phyloP scores from a whole-genome alignment of 2,797 vertebrate species.

The Steatocranus sp. region DNA sequence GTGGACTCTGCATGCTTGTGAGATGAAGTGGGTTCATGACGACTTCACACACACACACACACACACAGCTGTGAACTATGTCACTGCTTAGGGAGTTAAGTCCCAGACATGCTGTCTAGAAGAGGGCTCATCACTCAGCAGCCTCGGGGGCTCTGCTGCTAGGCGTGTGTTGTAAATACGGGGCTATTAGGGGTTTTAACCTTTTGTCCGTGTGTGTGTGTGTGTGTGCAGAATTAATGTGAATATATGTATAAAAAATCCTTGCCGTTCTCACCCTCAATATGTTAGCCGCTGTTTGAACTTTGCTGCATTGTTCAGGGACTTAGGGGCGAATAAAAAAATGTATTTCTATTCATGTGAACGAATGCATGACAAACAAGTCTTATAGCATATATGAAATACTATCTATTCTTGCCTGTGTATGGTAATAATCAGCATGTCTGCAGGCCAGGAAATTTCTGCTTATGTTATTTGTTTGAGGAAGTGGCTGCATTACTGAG shows the following conservation, averaged over 20 bases:
- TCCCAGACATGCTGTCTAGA: constrained; percentile 57
- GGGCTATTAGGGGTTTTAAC: not conserved
- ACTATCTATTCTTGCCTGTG: not conserved
- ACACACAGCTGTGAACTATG: constrained; percentile 2
- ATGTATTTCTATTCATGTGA: fast-evolving
- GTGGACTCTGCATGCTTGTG: not conserved
- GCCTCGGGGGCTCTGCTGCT: not conserved
- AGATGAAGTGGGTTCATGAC: constrained; percentile 1
- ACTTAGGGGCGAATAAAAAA: not conserved
- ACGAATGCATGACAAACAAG: not conserved
- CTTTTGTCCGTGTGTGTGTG: not conserved
- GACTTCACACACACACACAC: not conserved
- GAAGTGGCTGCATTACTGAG: not conserved
- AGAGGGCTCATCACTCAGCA: constrained; percentile 48
- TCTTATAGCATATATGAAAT: not conserved
- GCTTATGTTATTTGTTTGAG: not conserved
- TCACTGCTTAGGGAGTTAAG: constrained; percentile 36
- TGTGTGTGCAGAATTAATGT: not conserved
- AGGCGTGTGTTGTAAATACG: constrained; percentile 21
- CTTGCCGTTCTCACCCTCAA: not conserved
- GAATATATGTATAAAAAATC: not conserved
- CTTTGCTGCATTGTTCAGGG: not conserved
- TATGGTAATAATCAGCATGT: not conserved
- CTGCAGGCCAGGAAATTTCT: not conserved
- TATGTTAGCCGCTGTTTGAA: not conserved